phyloP scores from a whole-genome alignment of 1,140 invertebrate species.

The Cherax quadricarinatus region DNA sequence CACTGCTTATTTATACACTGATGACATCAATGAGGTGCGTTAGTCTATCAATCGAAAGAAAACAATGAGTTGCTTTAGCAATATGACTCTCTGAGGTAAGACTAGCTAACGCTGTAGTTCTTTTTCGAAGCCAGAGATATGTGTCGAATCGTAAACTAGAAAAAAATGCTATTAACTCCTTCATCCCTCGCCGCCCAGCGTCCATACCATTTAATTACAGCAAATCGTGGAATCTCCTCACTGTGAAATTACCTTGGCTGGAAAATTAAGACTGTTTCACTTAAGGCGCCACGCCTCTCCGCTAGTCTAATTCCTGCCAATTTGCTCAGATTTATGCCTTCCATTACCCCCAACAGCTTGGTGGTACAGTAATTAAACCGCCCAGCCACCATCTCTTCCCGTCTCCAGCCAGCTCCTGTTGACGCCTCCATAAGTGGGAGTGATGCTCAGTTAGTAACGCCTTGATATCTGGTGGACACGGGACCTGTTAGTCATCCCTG shows the following conservation, averaged over 20 bases:
- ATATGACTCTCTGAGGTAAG: too few relatives aligned
- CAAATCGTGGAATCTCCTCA: slow-evolving; percentile 18
- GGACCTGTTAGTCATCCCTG: not conserved
- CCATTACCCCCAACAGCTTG: slow-evolving; percentile 8
- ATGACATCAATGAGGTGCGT: too few relatives aligned
- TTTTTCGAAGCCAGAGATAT: too few relatives aligned
- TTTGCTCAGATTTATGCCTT: slow-evolving; percentile 11
- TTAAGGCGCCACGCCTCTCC: not conserved
- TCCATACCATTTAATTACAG: slow-evolving; percentile 10
- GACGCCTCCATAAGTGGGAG: not conserved
- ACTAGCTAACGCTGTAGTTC: too few relatives aligned
- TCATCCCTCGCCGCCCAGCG: not conserved
- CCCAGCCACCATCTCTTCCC: not conserved
- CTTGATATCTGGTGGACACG: not conserved
- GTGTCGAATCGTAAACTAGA: too few relatives aligned
- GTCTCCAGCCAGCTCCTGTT: not conserved
- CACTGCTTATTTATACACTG: too few relatives aligned
- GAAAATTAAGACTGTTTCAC: slow-evolving; percentile 17
- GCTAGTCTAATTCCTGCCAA: slow-evolving; percentile 2
- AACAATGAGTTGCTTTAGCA: too few relatives aligned
- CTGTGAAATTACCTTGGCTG: slow-evolving; percentile 14
- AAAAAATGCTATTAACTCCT: not conserved
- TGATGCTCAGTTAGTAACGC: not conserved
- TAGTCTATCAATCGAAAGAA: too few relatives aligned
- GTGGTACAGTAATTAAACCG: not conserved